Percentiles rank a stretch among this genome's conserved stretches.
phyloP scores from a whole-genome alignment of 2,113 vertebrate genomes.

The Prolemur simus region DNA sequence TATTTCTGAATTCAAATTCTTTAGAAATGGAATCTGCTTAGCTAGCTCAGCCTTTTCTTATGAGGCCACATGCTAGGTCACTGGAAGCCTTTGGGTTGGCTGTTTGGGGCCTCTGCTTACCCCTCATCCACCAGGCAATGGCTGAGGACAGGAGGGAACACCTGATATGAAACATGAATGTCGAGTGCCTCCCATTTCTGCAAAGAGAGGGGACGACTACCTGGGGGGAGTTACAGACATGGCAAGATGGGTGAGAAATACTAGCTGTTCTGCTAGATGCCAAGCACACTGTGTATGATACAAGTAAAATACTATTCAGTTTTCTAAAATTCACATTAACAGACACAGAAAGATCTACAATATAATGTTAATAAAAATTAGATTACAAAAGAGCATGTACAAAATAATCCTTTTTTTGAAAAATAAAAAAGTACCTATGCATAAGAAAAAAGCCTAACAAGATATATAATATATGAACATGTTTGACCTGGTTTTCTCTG shows the following conservation, averaged over 20 bases:
- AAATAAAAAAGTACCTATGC: neutral
- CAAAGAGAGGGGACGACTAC: neutral
- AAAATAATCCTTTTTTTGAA: neutral
- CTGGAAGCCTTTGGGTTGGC: neutral
- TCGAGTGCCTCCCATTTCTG: neutral
- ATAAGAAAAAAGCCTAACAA: neutral
- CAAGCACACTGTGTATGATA: neutral
- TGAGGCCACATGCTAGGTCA: neutral
- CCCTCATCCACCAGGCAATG: neutral
- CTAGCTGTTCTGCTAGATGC: neutral
- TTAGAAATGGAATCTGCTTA: neutral
- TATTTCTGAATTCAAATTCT: constrained; percentile 20
- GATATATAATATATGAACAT: neutral
- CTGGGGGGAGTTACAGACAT: neutral
- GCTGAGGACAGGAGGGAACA: neutral
- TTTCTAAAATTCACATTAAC: neutral
- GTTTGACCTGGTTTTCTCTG: neutral
- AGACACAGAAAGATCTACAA: neutral
- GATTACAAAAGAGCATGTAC: neutral
- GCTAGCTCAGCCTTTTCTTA: neutral
- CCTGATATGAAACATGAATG: neutral
- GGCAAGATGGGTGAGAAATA: neutral
- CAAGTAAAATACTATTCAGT: neutral
- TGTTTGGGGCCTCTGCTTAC: neutral
- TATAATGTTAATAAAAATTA: neutral